These are phyloP conservation scores for Scleropages formosus DNA, from an alignment of 2,797 vertebrate genomes.

Conservation along the genomic window DNA sequence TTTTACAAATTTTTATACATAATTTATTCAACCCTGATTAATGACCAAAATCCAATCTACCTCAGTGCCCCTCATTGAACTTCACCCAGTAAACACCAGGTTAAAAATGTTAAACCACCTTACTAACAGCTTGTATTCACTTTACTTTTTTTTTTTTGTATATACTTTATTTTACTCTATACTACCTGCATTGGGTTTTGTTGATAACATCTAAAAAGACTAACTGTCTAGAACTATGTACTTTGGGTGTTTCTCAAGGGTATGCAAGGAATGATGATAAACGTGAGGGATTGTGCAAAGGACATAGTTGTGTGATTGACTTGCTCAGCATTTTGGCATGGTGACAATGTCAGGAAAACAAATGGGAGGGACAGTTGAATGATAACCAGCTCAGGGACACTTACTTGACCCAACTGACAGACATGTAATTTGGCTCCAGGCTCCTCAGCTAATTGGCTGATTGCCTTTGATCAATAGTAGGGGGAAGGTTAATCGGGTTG, in stretches of 20 bases:
- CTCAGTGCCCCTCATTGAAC: too few species aligned
- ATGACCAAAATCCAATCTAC: too few species aligned
- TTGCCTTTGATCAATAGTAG: slow-evolving; percentile 45
- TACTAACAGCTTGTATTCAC: too few species aligned
- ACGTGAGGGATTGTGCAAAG: slow-evolving; percentile 35
- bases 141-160: too few species aligned
- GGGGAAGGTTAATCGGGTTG: slow-evolving; percentile 26
- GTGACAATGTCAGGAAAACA: slow-evolving; percentile 38
- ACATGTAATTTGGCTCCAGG: slow-evolving; percentile 30
- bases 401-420: slow-evolving; percentile 8
- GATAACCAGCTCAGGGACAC: slow-evolving; percentile 18
- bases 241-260: neutral
- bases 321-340: neutral
- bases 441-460: slow-evolving; percentile 46
- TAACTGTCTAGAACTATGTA: neutral
- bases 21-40: too few species aligned
- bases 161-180: too few species aligned
- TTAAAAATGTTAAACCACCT: too few species aligned
- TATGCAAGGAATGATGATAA: neutral
- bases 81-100: too few species aligned
- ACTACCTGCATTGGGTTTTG: too few species aligned
- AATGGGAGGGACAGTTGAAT: neutral
- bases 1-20: too few species aligned
- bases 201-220: neutral
- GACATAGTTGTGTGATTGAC: slow-evolving; percentile 35